These are phyloP conservation scores for Escarpia spicata DNA, from an alignment of 2,888 invertebrate genomes.

Conservation along the genomic window DNA sequence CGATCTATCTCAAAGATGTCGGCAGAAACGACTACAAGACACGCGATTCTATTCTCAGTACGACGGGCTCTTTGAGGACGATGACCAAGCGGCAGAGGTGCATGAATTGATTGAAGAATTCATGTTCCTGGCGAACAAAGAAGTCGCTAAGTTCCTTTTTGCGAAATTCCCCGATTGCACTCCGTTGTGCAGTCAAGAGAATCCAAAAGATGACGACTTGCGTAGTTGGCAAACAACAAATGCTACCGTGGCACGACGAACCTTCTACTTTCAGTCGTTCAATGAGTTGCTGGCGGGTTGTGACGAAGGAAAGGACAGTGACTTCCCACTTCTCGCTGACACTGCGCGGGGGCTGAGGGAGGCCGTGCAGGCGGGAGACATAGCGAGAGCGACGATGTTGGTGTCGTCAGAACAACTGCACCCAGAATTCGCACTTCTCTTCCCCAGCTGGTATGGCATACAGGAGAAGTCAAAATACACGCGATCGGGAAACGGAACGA, in stretches of 20 bases:
- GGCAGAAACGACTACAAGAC: constrained; percentile 53
- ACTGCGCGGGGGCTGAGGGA: constrained; percentile 46
- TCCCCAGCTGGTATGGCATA: constrained; percentile 45
- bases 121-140: constrained; percentile 51
- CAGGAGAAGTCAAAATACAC: constrained; percentile 42
- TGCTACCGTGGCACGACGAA: neutral
- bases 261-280: constrained; percentile 31
- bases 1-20: constrained; percentile 48
- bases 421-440: constrained; percentile 53
- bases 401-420: constrained; percentile 52
- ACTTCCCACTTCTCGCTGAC: constrained; percentile 44
- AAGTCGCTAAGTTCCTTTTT: constrained; percentile 50
- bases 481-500: constrained; percentile 14
- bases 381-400: constrained; percentile 46
- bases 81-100: constrained; percentile 39
- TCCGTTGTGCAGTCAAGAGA: constrained; percentile 50
- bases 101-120: constrained; percentile 55
- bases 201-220: constrained; percentile 40
- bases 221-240: constrained; percentile 27
- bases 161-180: constrained; percentile 45
- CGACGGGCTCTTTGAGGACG: constrained; percentile 23
- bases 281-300: constrained; percentile 36
- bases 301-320: constrained; percentile 40
- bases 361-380: constrained; percentile 43
- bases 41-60: constrained; percentile 47